A percentile compares a stretch with the other conserved stretches of the same genome.
These are phyloP conservation scores for Criorhina ranunculi DNA, from an alignment of 2,888 invertebrate genomes.

Conservation along the genomic window DNA sequence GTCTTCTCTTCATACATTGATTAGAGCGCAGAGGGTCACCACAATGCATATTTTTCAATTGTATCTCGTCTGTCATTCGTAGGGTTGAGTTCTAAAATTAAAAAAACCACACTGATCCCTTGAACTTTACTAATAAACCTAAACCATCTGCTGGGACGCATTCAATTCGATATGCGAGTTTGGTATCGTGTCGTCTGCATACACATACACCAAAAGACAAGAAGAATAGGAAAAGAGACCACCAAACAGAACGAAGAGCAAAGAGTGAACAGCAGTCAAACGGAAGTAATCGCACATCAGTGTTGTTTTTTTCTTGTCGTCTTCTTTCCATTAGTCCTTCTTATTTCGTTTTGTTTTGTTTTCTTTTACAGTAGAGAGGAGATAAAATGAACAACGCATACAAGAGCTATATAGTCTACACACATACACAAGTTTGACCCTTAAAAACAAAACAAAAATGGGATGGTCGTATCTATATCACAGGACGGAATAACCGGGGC, in stretches of 20 bases:
- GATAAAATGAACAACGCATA: conserved; percentile 50
- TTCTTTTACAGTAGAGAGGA: conserved; percentile 33
- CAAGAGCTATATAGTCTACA: neutral
- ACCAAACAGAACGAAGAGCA: conserved; percentile 12
- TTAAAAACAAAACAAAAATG: conserved; percentile 35
- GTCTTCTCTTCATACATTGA: conserved; percentile 41
- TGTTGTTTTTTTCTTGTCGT: conserved; percentile 20
- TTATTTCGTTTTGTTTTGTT: conserved; percentile 10
- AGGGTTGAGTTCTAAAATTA: conserved; percentile 52
- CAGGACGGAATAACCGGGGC: conserved; percentile 62
- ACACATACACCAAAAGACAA: neutral
- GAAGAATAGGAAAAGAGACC: neutral
- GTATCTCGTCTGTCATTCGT: conserved; percentile 49
- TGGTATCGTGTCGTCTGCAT: too few relatives aligned
- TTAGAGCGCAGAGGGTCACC: conserved; percentile 42
- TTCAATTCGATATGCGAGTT: conserved; percentile 56
- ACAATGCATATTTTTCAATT: conserved; percentile 17
- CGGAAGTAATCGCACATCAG: conserved; percentile 61
- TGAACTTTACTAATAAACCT: conserved; percentile 64
- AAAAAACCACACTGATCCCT: conserved; percentile 53
- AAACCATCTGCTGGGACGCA: conserved; percentile 73
- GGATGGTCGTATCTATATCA: conserved; percentile 53
- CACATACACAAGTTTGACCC: conserved; percentile 51
- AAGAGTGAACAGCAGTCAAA: conserved; percentile 46
- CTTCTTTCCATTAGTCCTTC: conserved; percentile 19